These are phyloP conservation scores for Trichonephila inaurata DNA, from an alignment of 1,140 invertebrate genomes.

Conservation along the genomic window DNA sequence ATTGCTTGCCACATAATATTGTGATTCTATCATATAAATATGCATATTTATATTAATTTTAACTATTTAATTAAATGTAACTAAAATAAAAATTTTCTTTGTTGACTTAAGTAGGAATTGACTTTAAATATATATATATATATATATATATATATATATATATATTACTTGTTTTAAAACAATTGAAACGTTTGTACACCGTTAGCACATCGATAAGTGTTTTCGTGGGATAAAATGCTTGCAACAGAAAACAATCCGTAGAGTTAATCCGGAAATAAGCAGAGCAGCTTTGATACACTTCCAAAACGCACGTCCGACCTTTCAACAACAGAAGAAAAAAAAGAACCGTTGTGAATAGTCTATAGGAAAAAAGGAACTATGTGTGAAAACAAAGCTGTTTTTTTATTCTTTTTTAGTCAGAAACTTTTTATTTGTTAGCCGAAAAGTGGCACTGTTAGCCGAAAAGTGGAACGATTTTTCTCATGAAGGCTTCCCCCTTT, in stretches of 20 bases:
- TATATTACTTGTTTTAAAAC: no score
- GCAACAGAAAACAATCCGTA: neutral
- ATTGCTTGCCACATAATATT: no score
- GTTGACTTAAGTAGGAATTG: no score
- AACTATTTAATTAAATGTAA: no score
- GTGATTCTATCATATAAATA: no score
- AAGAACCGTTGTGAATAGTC: constrained; percentile 28
- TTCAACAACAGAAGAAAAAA: neutral
- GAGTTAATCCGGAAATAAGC: constrained; percentile 44
- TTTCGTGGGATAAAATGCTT: neutral
- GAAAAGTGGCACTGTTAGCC: neutral
- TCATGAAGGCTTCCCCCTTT: constrained; percentile 34
- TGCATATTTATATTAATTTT: no score
- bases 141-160: no score
- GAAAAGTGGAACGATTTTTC: constrained; percentile 58
- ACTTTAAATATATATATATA: no score
- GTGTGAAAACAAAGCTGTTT: constrained; percentile 33
- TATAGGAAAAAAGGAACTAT: constrained; percentile 3
- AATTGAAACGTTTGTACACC: neutral
- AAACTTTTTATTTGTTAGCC: neutral
- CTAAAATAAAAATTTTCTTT: no score
- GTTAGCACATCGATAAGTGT: neutral
- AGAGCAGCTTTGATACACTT: constrained; percentile 29
- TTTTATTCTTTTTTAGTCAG: neutral
- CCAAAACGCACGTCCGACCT: constrained; percentile 67